Evolutionary conservation across 1,140 invertebrate genomes (phyloP).

Genomic region (Samia ricini): DNA sequence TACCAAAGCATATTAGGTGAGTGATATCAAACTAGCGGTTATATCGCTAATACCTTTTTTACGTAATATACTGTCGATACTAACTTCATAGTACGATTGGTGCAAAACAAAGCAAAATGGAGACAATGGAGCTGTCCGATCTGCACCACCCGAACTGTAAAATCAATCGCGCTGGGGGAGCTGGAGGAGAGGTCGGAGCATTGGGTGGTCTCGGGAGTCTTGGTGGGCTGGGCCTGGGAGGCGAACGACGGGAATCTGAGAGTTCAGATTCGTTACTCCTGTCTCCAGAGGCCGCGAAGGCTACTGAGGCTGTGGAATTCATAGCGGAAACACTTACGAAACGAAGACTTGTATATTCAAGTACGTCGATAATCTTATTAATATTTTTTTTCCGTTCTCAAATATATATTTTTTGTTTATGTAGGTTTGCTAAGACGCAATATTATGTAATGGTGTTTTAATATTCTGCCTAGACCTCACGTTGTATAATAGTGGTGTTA

Average conservation of each 20-base stretch:
- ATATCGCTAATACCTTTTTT: constrained; percentile 15
- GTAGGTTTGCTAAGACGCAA: no score
- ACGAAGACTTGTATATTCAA: constrained; percentile 98
- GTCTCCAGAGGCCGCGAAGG: constrained; percentile 95
- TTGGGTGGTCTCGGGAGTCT: constrained; percentile 76
- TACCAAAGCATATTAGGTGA: constrained; percentile 87
- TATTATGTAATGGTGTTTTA: no score
- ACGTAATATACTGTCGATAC: constrained; percentile 23
- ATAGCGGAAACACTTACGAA: constrained; percentile 98
- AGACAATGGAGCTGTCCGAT: constrained; percentile 95
- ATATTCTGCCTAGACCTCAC: no score
- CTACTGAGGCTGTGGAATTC: constrained; percentile 98
- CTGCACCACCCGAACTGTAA: constrained; percentile 97
- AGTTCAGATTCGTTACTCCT: constrained; percentile 93
- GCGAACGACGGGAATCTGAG: constrained; percentile 90
- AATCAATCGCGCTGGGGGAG: constrained; percentile 89
- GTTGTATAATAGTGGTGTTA: no score
- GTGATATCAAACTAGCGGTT: background rate
- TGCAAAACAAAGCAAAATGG: constrained; percentile 87
- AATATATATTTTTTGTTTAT: no score
- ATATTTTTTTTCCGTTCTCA: no score
- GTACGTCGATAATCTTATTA: constrained; percentile 74
- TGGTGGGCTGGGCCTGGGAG: constrained; percentile 74
- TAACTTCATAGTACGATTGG: constrained; percentile 75
- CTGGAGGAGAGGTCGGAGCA: constrained; percentile 83